These are phyloP conservation scores for Odocoileus hemionus DNA, from an alignment of 2,113 vertebrate species.

Conservation along the genomic window DNA sequence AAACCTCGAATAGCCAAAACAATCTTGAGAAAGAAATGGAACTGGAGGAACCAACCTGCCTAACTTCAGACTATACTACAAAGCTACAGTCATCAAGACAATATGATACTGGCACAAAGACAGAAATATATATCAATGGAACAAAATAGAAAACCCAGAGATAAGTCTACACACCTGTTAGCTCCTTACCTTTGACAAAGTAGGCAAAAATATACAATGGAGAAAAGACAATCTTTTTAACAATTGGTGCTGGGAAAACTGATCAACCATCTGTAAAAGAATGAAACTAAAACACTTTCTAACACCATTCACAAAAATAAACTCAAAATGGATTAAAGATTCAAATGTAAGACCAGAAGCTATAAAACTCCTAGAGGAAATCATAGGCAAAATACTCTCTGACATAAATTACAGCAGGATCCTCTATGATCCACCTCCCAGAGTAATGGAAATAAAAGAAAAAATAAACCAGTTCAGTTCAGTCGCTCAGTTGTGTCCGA, in stretches of 20 bases:
- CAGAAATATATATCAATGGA: background rate
- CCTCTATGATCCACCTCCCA: background rate
- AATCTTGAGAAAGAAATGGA: background rate
- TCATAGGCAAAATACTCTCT: background rate
- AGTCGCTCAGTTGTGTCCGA: too few species aligned
- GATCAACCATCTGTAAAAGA: background rate
- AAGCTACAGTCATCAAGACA: background rate
- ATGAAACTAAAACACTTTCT: background rate
- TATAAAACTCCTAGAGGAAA: background rate
- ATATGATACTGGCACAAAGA: background rate
- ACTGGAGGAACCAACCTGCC: background rate
- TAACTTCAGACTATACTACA: background rate
- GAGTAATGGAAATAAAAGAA: background rate
- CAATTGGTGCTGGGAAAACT: background rate
- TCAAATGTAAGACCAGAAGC: background rate
- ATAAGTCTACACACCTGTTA: background rate
- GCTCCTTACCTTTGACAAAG: background rate
- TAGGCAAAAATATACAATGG: background rate
- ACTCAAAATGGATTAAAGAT: background rate
- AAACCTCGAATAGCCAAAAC: background rate
- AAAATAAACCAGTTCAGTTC: background rate
- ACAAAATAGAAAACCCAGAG: background rate
- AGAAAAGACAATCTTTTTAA: background rate
- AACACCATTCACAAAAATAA: background rate
- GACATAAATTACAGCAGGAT: background rate